Base-by-base conservation (phyloP, 2,113 vertebrate genomes). In the Turdus rufiventris region DNA sequence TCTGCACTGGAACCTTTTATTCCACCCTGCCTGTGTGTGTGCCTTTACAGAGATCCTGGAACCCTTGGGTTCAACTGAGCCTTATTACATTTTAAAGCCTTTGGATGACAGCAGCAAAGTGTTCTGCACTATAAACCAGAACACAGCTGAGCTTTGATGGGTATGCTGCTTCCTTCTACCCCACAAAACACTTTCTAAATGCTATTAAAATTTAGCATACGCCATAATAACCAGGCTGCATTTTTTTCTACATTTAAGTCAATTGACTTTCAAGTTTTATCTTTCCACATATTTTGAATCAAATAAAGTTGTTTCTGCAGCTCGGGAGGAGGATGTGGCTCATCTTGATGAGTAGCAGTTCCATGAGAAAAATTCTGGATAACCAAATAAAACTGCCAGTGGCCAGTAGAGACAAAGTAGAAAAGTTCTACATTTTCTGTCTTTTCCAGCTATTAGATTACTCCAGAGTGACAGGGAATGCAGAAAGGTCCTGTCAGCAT, bases 191-290 rank as follows among this genome's bases (percentile, higher is more conserved):
- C 97, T 97, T 98, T 93, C 97, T 98, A 98, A 98, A 98, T 91
- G 98, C 97, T 96, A 97, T 98, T 98, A 98, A 98, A 97, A 98
- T 98, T 97, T 98, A 97, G 97, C 97, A 94, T 97, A 95, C 58
- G 1, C 97, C 94, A 53, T 97, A 97, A 97, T 96, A 98, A 94
- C 97, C 95, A 85, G 92, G 96, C 95, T 83, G 94, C 96, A 95
- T 96, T 97, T 96, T 97, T 85, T 75, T 70, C 96, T 79, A 88
- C 63, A 95, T 93, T 96, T 95, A 97, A 98, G 98, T 96, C 97
- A 94, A 97, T 94, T 96, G 97, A 97, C 94, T 98, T 96, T 95
- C 79, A 95, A 87, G 97, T 97, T 97, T 97, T 97, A 96, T 97
- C 91, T 94, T 97, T 94, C 78, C 92, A 94, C 33, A 40, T 81